phyloP scores from a whole-genome alignment of 2,888 invertebrate genomes.

The Antheraea yamamai region DNA sequence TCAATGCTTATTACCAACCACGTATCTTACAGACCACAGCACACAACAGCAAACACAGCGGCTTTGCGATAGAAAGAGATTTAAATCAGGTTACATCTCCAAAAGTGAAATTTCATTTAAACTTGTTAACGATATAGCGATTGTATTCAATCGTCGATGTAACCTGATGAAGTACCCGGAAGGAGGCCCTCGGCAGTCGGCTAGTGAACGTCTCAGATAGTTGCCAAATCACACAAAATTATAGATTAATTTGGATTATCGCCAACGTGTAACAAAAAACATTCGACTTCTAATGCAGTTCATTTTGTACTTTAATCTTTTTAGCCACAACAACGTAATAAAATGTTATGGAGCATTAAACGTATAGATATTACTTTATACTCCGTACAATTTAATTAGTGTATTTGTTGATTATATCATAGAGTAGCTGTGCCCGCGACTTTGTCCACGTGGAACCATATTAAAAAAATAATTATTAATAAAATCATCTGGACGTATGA shows the following conservation, averaged over 20 bases:
- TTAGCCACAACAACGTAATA: constrained; percentile 4
- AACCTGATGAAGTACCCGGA: not conserved
- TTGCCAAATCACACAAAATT: constrained; percentile 70
- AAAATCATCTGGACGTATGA: no score
- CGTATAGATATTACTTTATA: not conserved
- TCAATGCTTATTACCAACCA: no score
- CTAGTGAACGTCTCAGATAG: constrained; percentile 40
- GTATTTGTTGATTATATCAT: no score
- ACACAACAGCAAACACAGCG: no score
- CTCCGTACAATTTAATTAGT: not conserved
- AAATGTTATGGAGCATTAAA: not conserved
- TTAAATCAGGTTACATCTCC: not conserved
- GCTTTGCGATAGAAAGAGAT: no score
- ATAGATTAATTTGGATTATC: constrained; percentile 61
- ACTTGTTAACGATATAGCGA: not conserved
- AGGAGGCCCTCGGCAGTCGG: constrained; percentile 27
- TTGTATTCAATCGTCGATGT: not conserved
- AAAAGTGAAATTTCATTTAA: not conserved
- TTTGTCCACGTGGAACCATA: no score
- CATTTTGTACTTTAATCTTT: constrained; percentile 33
- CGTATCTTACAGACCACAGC: no score
- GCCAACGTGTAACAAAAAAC: constrained; percentile 53
- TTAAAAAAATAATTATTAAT: no score
- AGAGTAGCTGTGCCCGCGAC: no score
- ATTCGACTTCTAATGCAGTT: constrained; percentile 39